Evolutionary conservation across 2,888 invertebrate species (phyloP).

Genomic region (Minunthozetes semirufus): DNA sequence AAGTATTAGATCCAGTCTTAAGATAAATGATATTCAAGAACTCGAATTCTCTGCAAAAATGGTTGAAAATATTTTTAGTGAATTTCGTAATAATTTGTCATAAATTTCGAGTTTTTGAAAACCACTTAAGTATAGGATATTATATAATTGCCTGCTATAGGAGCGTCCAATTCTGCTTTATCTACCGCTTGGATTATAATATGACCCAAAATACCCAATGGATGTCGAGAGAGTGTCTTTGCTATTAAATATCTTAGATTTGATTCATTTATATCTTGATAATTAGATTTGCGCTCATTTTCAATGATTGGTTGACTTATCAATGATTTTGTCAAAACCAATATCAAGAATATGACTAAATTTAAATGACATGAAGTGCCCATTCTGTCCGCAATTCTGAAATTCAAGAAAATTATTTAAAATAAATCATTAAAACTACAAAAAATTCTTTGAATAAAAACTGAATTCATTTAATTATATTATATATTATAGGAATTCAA

Average conservation of each 20-base stretch:
- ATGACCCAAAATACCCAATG: conserved; percentile 23
- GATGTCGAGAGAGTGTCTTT: conserved; percentile 6
- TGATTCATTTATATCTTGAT: conserved; percentile 5
- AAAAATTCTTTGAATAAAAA: too few species aligned
- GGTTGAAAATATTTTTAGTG: too few species aligned
- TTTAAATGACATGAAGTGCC: neutral
- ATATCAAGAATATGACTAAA: neutral
- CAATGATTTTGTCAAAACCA: conserved; percentile 1
- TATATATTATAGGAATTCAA: too few species aligned
- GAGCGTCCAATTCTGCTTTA: neutral
- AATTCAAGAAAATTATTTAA: neutral
- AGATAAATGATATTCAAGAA: neutral
- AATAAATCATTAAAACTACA: too few species aligned
- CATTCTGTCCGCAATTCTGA: neutral
- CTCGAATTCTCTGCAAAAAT: too few species aligned
- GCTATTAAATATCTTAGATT: conserved; percentile 8
- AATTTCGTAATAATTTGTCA: too few species aligned
- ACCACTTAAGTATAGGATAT: neutral
- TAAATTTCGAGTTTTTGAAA: too few species aligned
- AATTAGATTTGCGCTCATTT: neutral
- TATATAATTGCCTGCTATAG: neutral
- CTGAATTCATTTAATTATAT: too few species aligned
- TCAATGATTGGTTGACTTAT: conserved; percentile 6
- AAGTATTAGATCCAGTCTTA: too few species aligned
- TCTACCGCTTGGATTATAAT: conserved; percentile 8